These are phyloP conservation scores for Pao palembangensis DNA, from an alignment of 2,113 vertebrate genomes.

Conservation along the genomic window DNA sequence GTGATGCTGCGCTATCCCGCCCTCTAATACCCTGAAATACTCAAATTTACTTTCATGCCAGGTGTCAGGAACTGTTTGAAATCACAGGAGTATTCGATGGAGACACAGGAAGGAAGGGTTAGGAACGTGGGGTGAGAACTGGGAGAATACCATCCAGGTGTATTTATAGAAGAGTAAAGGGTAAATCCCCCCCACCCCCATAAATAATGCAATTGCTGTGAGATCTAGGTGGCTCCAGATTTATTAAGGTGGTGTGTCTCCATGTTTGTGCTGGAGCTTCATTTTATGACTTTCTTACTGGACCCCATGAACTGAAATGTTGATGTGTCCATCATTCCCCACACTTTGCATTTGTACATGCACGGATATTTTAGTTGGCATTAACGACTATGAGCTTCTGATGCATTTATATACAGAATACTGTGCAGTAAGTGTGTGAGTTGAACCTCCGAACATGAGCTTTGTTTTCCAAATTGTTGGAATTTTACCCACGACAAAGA, in stretches of 20 bases:
- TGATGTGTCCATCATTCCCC: conserved; percentile 3
- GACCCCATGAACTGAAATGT: too few species aligned
- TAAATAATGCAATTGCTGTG: conserved; percentile 69
- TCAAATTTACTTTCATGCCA: conserved; percentile 21
- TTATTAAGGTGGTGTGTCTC: conserved; percentile 34
- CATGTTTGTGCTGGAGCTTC: conserved; percentile 2
- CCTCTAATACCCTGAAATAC: conserved; percentile 5
- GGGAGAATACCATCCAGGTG: conserved; percentile 59
- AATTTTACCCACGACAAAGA: background rate
- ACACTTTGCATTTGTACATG: conserved; percentile 20
- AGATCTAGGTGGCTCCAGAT: conserved; percentile 61
- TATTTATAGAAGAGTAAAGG: conserved; percentile 61
- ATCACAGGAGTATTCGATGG: conserved; percentile 17
- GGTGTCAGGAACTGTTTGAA: conserved; percentile 20
- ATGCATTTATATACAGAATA: conserved; percentile 42
- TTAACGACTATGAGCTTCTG: conserved; percentile 13
- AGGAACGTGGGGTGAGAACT: conserved; percentile 25
- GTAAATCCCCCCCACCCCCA: conserved; percentile 10
- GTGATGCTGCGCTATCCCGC: background rate
- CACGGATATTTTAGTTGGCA: conserved; percentile 17
- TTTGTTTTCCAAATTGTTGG: conserved; percentile 21
- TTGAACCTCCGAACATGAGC: conserved; percentile 9
- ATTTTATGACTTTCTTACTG: too few species aligned
- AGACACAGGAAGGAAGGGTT: conserved; percentile 10
- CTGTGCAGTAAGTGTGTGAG: conserved; percentile 11